Conservation (phyloP, 2,888 invertebrate species). For the Leptodirus hochenwartii region DNA sequence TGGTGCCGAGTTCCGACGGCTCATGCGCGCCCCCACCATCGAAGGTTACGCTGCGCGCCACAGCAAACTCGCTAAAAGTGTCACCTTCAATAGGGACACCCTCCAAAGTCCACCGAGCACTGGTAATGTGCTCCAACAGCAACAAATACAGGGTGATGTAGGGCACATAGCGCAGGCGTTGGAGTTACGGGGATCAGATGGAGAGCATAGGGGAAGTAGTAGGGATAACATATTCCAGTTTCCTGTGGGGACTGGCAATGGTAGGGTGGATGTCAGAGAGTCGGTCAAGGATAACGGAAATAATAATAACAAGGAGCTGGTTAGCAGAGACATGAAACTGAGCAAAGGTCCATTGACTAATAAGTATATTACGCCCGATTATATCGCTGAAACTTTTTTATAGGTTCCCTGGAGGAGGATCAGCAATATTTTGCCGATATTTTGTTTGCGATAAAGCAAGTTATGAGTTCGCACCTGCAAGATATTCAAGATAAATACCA, state of each 20-base stretch:
- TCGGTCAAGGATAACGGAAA: too few species aligned
- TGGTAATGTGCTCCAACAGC: slow-evolving; percentile 18
- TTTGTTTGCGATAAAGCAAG: slow-evolving; percentile 57
- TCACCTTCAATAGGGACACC: slow-evolving; percentile 72
- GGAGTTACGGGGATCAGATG: too few species aligned
- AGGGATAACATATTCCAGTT: too few species aligned
- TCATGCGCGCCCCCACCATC: slow-evolving; percentile 66
- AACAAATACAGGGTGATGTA: too few species aligned
- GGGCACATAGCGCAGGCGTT: too few species aligned
- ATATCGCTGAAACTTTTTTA: slow-evolving; percentile 6
- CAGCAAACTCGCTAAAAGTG: slow-evolving; percentile 75
- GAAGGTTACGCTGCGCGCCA: slow-evolving; percentile 81
- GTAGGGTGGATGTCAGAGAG: too few species aligned
- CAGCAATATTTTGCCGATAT: slow-evolving; percentile 72
- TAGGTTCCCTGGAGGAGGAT: slow-evolving; percentile 45
- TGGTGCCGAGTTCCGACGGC: slow-evolving; percentile 42
- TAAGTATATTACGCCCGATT: slow-evolving; percentile 10
- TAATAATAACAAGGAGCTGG: too few species aligned
- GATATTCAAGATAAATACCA: slow-evolving; percentile 55
- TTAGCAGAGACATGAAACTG: too few species aligned
- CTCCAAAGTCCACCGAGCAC: slow-evolving; percentile 57
- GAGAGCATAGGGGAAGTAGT: too few species aligned
- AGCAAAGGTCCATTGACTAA: too few species aligned
- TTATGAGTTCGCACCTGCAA: slow-evolving; percentile 56
- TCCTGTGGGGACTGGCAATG: too few species aligned